Base-by-base conservation (phyloP, 1,140 invertebrate genomes). In the Frieseomelitta varia region DNA sequence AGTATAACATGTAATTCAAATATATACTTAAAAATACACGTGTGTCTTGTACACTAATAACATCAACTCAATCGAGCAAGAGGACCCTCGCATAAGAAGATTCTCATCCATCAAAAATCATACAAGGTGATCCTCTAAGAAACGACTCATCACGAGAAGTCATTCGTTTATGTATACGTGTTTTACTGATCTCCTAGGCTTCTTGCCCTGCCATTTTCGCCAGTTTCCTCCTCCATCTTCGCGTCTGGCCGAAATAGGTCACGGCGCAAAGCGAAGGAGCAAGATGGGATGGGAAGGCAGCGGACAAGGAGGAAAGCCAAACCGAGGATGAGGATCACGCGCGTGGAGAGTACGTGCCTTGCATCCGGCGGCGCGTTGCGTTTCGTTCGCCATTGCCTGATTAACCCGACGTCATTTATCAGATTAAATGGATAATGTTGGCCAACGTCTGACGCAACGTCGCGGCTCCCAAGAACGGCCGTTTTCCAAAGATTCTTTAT, bases 341-440 rank as follows among this genome's bases (percentile, higher is more conserved):
- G 78, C 58, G 58, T 65, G 17, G 77, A 47, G 68, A 47, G 68
- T 84, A 84, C 83, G 83, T 84, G 83, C 61, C 77, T 80, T 51
- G 83, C 77, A 84, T 84, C 51, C 78, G 69, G 27, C 53, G 81
- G 51, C 55, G 51, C 24, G 47, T 4, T 65, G 56, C 58, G 67
- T 55, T 84, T 19, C 61, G 58, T 80, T 80, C 77, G 78, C 61
- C 71, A 65, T 80, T 65, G 83, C 69, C 69, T 84, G 69, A 84
- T 84, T 79, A 84, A 71, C 69, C 39, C 68, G 51, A 61, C 78
- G 69, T 79, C 68, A 84, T 84, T 84, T 84, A 79, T 84, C 68
- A 79, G 77, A 79, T 84, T 84, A 80, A 84, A 80, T 58, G 78
- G 77, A 84, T 84, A 84, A 84, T 84, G 47, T 56, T 69, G 56